Conservation (phyloP, 2,113 vertebrate genomes). For the Rhinoptilus africanus region DNA sequence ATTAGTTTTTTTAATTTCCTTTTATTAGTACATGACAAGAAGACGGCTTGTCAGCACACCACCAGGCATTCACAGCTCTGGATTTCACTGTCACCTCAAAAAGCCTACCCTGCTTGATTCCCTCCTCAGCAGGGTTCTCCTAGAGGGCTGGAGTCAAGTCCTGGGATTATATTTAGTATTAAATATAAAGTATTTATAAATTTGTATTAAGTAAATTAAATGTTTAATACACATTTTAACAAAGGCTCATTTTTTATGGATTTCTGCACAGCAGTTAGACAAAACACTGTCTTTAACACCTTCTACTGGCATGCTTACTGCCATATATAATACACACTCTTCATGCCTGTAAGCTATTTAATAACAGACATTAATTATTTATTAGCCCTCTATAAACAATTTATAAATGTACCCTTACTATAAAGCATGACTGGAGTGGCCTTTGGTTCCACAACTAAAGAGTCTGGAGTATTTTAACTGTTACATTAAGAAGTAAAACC, state of each 20-base stretch:
- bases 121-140: neutral
- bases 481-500: neutral
- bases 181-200: slow-evolving; percentile 12
- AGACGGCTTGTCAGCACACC: neutral
- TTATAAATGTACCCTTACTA: slow-evolving; percentile 34
- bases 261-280: neutral
- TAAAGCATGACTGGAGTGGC: neutral
- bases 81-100: neutral
- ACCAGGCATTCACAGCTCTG: neutral
- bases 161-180: neutral
- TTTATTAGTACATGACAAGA: neutral
- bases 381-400: slow-evolving; percentile 44
- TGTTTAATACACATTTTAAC: slow-evolving; percentile 13
- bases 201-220: neutral
- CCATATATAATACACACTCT: neutral
- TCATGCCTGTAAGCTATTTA: slow-evolving; percentile 31
- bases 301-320: neutral
- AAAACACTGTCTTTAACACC: slow-evolving; percentile 30
- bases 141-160: neutral
- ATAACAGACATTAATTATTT: slow-evolving; percentile 51
- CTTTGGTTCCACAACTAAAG: neutral
- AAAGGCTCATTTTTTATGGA: neutral
- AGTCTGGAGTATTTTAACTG: neutral
- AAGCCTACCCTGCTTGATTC: neutral
- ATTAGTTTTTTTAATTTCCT: neutral